Percentiles rank a stretch among this genome's conserved stretches.
phyloP scores from a whole-genome alignment of 2,888 invertebrate genomes.

The Corythucha ciliata region DNA sequence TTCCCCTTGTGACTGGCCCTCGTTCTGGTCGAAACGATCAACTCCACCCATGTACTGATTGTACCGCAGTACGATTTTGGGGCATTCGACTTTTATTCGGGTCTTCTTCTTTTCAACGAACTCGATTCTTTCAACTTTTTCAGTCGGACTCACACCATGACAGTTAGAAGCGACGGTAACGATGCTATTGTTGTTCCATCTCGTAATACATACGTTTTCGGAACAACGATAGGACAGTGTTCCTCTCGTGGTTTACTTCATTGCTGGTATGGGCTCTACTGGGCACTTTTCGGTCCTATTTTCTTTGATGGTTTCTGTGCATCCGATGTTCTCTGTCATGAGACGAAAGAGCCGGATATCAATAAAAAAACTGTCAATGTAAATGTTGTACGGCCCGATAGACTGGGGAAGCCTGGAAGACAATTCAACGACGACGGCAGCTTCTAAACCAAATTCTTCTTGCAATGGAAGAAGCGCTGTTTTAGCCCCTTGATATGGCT shows the following conservation, averaged over 20 bases:
- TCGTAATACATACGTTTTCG: conserved; percentile 5
- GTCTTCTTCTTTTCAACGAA: conserved; percentile 1
- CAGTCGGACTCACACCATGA: conserved; percentile 10
- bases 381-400: conserved; percentile 15
- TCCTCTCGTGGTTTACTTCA: conserved; percentile 8
- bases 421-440: conserved; percentile 11
- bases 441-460: conserved; percentile 12
- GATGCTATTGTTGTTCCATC: conserved; percentile 22
- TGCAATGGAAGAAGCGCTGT: conserved; percentile 13
- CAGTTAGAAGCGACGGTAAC: conserved; percentile 19
- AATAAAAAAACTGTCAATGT: conserved; percentile 13
- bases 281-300: conserved; percentile 14
- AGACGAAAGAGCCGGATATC: neutral
- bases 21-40: conserved; percentile 11
- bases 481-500: conserved; percentile 18
- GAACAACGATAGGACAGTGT: neutral
- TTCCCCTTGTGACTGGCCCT: neutral
- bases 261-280: neutral
- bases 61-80: conserved; percentile 14
- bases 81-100: conserved; percentile 9
- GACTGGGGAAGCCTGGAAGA: conserved; percentile 1
- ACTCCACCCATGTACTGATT: conserved; percentile 21
- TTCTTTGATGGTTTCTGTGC: conserved; percentile 4
- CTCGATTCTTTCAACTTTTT: conserved; percentile 18
- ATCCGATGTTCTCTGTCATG: conserved; percentile 4